Base-by-base conservation (phyloP, 2,888 invertebrate genomes). In the Vesta saturnalis region DNA sequence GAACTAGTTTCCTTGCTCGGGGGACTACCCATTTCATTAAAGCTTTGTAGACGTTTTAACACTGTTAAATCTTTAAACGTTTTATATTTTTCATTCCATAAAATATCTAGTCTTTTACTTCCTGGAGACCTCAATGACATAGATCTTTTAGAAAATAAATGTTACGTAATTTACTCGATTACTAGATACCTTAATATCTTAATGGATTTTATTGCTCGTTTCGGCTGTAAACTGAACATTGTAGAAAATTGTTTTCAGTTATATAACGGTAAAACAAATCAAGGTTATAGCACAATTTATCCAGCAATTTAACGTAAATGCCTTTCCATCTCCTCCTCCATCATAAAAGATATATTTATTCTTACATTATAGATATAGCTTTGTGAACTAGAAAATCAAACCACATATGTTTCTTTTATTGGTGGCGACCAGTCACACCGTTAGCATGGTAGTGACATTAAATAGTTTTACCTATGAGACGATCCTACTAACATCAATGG, bases 21-120 rank as follows among this genome's bases (percentile, higher is more conserved):
- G 67, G 63, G 62, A 67, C 74, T n/a, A 61, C 73, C 75, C 73
- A 64, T 72, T 73, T 73, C 74, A 74, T 75, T 75, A 74, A 65
- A 62, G 65, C 65, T 62, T 65, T 63, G 64, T 55, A 67, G 70
- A 70, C 62, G 63, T 56, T 59, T 73, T 69, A 59, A 70, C 73
- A 64, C 68, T 62, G 72, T 70, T 75, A 75, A 75, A 74, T 72
- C 55, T 49, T 46, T 46, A 18, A 6, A 49, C 49, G 49, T 49
- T 49, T 49, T 15, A n/a, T 15, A 8, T 39, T 39, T n/a, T n/a
- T 39, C n/a, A n/a, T 39, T 39, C 39, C 39, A n/a, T n/a, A n/a
- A n/a, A n/a, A n/a, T n/a, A 39, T 10, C 3, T 39, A n/a, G 8
- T n/a, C 39, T 39, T 39, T 39, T n/a, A n/a, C 39, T 10, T n/a